phyloP scores from a whole-genome alignment of 1,140 invertebrate species.

The Megalopta genalis region DNA sequence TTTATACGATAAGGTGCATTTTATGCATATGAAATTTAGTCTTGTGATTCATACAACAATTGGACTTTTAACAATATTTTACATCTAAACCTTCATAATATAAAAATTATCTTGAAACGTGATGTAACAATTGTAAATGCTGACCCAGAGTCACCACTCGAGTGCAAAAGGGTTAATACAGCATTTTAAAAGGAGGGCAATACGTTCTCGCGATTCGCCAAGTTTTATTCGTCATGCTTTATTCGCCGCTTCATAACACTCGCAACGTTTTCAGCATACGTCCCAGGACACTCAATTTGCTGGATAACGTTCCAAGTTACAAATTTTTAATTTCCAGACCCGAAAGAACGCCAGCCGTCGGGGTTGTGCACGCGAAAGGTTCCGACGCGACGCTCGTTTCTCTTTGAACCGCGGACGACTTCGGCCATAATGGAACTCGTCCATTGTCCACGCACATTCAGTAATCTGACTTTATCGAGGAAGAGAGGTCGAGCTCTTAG shows the following conservation, averaged over 20 bases:
- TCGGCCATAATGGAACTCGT: background rate
- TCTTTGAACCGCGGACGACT: background rate
- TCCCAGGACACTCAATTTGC: background rate
- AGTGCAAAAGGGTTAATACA: too few species aligned
- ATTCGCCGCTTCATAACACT: background rate
- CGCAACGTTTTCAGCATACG: background rate
- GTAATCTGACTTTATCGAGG: constrained; percentile 16
- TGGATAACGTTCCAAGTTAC: background rate
- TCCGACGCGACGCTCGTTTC: background rate
- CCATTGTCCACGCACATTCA: constrained; percentile 12
- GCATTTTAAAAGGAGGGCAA: background rate
- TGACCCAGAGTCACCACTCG: too few species aligned
- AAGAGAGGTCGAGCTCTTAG: background rate
- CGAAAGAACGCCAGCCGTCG: background rate
- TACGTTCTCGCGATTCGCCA: too few species aligned
- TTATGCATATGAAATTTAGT: too few species aligned
- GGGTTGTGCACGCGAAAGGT: background rate
- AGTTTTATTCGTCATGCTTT: background rate
- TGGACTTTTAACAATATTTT: too few species aligned
- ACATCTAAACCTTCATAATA: too few species aligned
- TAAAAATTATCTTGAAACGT: too few species aligned
- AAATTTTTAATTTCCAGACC: background rate
- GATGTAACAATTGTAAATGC: too few species aligned
- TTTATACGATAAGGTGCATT: too few species aligned
- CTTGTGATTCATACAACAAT: too few species aligned